These are phyloP conservation scores for Meandrina meandrites DNA, from an alignment of 92 coral and sea anemone genomes.

Conservation along the genomic window DNA sequence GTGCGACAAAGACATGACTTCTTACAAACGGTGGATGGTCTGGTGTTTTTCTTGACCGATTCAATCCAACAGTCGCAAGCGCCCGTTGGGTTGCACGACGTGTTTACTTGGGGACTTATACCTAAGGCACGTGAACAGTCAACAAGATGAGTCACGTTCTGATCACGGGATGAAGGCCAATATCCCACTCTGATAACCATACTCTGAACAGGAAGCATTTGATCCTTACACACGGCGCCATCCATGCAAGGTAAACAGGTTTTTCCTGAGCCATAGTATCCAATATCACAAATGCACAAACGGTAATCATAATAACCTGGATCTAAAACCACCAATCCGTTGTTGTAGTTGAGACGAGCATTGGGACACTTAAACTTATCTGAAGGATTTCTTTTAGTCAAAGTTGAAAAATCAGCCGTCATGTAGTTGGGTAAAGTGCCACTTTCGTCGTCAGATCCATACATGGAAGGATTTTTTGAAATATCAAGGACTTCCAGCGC, in stretches of 20 bases:
- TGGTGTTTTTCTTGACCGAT: neutral
- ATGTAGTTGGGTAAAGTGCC: slow-evolving; percentile 65
- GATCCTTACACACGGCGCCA: slow-evolving; percentile 59
- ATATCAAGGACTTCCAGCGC: slow-evolving; percentile 66
- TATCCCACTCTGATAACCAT: slow-evolving; percentile 73
- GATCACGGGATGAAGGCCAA: slow-evolving; percentile 75
- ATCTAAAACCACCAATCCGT: slow-evolving; percentile 70
- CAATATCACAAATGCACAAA: slow-evolving; percentile 74
- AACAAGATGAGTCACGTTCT: slow-evolving; percentile 67
- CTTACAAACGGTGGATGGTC: slow-evolving; percentile 44
- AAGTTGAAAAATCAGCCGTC: slow-evolving; percentile 49
- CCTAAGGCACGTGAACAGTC: slow-evolving; percentile 48
- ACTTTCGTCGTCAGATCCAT: neutral
- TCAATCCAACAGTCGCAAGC: slow-evolving; percentile 46
- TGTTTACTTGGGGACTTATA: slow-evolving; percentile 7
- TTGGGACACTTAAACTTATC: slow-evolving; percentile 73
- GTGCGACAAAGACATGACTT: slow-evolving; percentile 52
- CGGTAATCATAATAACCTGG: slow-evolving; percentile 67
- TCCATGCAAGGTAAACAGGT: slow-evolving; percentile 68
- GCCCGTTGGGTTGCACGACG: slow-evolving; percentile 67
- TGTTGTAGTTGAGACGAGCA: slow-evolving; percentile 58
- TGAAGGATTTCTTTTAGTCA: slow-evolving; percentile 29
- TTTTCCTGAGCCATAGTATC: slow-evolving; percentile 63
- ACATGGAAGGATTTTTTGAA: slow-evolving; percentile 57
- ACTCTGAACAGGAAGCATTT: slow-evolving; percentile 40